Evolutionary conservation across 2,113 vertebrate genomes (phyloP), one percentile per base, ranked within the genome.

Genomic region (Chitala chitala): DNA sequence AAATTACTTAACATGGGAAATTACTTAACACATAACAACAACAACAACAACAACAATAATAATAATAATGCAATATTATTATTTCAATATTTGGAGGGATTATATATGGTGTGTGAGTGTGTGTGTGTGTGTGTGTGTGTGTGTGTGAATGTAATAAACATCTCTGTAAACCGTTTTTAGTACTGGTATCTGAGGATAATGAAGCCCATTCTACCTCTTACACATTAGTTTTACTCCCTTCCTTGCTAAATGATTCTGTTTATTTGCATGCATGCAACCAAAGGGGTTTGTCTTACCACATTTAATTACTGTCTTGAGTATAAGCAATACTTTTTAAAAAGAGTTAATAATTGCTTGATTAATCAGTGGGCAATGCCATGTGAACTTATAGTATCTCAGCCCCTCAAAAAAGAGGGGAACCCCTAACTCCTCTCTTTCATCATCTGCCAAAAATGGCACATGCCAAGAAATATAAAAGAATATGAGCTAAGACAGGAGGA

Each of bases 371-470:
- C 53, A 55, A 46, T 46, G 24, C 22, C 42, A 48, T 26, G 40
- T 68, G 42, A 68, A 48, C 72, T 64, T 50, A 64, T 48, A 17
- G 10, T 29, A 20, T 40, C 54, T 65, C 33, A 76, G 22, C 69
- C 66, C 76, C 70, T 66, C 17, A 50, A 66, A 79, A 76, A 58
- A 74, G 78, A 78, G 64, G 29, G 66, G 63, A 75, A 79, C 50
- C 73, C 44, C 76, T 79, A 82, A 80, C 61, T 63, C 78, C 66
- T 75, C 69, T 66, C 65, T 79, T 48, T 84, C 73, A 84, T 81
- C 76, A 77, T 10, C 76, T 73, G 80, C 80, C 82, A 83, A 79
- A 76, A 78, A 75, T 6, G 20, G 80, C 82, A 79, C 73, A 46
- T 46, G 66, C 44, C 54, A 40, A 31, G 38, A 54, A 36, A 75